These are phyloP conservation scores for Thymelicus acteon DNA, from an alignment of 2,888 invertebrate species.

Conservation along the genomic window DNA sequence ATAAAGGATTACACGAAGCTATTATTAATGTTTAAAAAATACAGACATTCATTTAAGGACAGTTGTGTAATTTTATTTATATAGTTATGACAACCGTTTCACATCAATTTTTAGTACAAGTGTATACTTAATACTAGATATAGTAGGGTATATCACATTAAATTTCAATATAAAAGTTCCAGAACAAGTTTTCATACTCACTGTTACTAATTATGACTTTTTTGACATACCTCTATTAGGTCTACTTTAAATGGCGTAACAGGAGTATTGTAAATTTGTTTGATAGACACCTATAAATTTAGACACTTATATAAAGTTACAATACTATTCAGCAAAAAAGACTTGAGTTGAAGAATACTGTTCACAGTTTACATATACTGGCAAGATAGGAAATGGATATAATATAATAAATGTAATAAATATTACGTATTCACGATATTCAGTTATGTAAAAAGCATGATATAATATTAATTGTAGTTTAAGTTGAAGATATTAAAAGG, in stretches of 20 bases:
- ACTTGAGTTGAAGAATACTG: neutral
- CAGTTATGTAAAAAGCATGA: too few relatives aligned
- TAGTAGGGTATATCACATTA: conserved; percentile 5
- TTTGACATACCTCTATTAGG: neutral
- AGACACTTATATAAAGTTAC: neutral
- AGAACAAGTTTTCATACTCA: neutral
- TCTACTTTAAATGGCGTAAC: neutral
- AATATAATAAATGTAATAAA: too few relatives aligned
- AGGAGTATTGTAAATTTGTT: neutral
- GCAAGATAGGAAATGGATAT: too few relatives aligned
- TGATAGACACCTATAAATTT: too few relatives aligned
- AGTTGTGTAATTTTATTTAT: conserved; percentile 1
- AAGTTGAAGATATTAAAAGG: too few relatives aligned
- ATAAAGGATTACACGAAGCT: too few relatives aligned
- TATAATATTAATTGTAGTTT: too few relatives aligned
- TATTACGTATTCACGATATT: too few relatives aligned
- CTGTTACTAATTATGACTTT: neutral
- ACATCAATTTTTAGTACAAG: conserved; percentile 5
- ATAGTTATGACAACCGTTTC: conserved; percentile 1
- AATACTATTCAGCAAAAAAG: conserved; percentile 2
- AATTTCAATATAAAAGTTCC: neutral
- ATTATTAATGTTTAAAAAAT: neutral
- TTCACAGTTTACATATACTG: neutral
- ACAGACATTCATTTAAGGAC: neutral
- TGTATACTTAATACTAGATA: conserved; percentile 8